phyloP scores from a whole-genome alignment of 2,888 invertebrate species.

The Phyto melanocephala region DNA sequence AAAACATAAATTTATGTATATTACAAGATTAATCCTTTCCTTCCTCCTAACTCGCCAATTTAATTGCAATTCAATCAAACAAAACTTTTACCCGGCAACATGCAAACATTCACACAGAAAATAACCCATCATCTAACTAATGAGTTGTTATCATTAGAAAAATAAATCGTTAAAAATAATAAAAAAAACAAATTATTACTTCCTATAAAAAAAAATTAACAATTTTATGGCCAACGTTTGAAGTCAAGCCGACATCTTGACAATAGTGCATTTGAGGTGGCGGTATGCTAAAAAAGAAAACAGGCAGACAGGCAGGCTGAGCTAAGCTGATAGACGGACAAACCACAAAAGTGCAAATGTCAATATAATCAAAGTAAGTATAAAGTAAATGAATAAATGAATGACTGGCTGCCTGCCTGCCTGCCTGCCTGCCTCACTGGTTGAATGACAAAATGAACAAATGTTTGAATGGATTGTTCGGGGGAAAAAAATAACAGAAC shows the following conservation, averaged over 20 bases:
- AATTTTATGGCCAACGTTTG: constrained; percentile 60
- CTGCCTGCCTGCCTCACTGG: neutral
- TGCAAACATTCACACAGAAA: neutral
- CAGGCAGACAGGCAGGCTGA: constrained; percentile 4
- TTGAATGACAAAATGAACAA: constrained; percentile 7
- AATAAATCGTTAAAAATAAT: constrained; percentile 28
- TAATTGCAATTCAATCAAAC: neutral
- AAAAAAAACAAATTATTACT: constrained; percentile 47
- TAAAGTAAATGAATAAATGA: constrained; percentile 43
- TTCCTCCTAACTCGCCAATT: neutral
- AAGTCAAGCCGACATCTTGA: constrained; percentile 53
- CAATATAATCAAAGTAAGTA: constrained; percentile 57
- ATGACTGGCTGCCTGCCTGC: neutral
- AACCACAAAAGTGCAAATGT: constrained; percentile 57
- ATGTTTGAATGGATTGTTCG: neutral
- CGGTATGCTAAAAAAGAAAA: constrained; percentile 47
- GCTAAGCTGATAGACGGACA: constrained; percentile 17
- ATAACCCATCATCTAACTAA: constrained; percentile 39
- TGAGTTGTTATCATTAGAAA: constrained; percentile 53
- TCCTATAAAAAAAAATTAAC: constrained; percentile 57
- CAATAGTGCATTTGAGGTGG: constrained; percentile 41
- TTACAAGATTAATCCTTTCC: too few relatives aligned
- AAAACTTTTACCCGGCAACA: neutral
- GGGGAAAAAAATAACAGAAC: too few relatives aligned
- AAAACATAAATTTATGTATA: too few relatives aligned